phyloP scores from a whole-genome alignment of 2,888 invertebrate species.

The Drosophila pseudotakahashii region DNA sequence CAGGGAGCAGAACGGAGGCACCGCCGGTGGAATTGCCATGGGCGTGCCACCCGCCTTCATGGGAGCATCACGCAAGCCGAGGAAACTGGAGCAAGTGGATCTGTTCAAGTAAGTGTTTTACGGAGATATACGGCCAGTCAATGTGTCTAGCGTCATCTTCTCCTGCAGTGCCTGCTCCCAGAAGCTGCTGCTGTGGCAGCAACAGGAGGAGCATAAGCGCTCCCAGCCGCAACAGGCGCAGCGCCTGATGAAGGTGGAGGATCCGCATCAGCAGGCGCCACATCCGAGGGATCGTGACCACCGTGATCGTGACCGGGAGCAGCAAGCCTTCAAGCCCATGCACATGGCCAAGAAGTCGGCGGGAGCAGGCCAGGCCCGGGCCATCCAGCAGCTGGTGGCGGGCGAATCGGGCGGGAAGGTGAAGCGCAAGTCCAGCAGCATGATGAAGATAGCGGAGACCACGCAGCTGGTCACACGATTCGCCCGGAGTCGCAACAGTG shows the following conservation, averaged over 20 bases:
- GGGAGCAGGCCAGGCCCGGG: conserved; percentile 4
- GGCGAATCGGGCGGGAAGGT: conserved; percentile 41
- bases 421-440: conserved; percentile 65
- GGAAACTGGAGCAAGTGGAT: conserved; percentile 65
- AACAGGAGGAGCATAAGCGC: conserved; percentile 60
- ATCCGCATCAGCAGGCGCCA: conserved; percentile 25
- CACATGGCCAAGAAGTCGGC: conserved; percentile 24
- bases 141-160: not conserved
- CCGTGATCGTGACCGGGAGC: conserved; percentile 18
- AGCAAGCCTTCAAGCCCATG: conserved; percentile 34
- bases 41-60: conserved; percentile 47
- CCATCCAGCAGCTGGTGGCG: conserved; percentile 7
- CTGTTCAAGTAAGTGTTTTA: conserved; percentile 56
- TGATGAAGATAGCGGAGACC: conserved; percentile 78
- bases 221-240: conserved; percentile 24
- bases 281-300: conserved; percentile 6
- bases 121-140: not conserved
- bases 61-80: conserved; percentile 49
- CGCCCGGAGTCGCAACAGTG: conserved; percentile 59
- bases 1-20: conserved; percentile 48
- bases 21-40: conserved; percentile 6
- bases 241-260: conserved; percentile 54
- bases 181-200: conserved; percentile 85
- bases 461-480: conserved; percentile 74
- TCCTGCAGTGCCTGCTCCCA: conserved; percentile 87